Evolutionary conservation across 2,888 invertebrate species (phyloP).

Genomic region (Agonopterix arenella): DNA sequence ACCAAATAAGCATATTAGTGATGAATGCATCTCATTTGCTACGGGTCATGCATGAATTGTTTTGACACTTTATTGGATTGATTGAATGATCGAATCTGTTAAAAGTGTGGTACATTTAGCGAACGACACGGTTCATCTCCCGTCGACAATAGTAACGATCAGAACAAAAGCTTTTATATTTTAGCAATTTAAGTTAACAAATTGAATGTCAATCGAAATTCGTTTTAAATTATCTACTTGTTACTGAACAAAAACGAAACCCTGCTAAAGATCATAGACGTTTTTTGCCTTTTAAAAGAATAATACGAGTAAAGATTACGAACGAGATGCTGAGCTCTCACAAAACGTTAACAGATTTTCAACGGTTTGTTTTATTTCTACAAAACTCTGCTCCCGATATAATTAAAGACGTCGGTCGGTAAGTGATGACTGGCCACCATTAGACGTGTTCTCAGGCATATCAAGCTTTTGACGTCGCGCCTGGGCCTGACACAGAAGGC

Average conservation of each 20-base stretch:
- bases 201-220: conserved; percentile 37
- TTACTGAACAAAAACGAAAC: conserved; percentile 57
- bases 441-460: conserved; percentile 48
- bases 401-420: conserved; percentile 60
- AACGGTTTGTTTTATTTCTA: conserved; percentile 64
- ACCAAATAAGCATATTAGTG: not conserved
- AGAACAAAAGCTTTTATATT: conserved; percentile 1
- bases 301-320: conserved; percentile 20
- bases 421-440: conserved; percentile 66
- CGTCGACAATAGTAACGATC: not conserved
- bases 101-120: no score
- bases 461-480: conserved; percentile 43
- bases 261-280: conserved; percentile 55
- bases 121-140: no score
- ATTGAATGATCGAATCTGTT: no score
- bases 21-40: conserved; percentile 4
- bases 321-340: conserved; percentile 53
- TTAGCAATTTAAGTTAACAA: conserved; percentile 5
- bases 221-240: conserved; percentile 28
- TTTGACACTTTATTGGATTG: no score
- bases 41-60: not conserved
- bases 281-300: conserved; percentile 54
- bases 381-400: conserved; percentile 50
- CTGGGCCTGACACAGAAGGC: conserved; percentile 35
- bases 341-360: conserved; percentile 65